phyloP scores from a whole-genome alignment of 2,888 invertebrate genomes.

The Zele albiditarsus region DNA sequence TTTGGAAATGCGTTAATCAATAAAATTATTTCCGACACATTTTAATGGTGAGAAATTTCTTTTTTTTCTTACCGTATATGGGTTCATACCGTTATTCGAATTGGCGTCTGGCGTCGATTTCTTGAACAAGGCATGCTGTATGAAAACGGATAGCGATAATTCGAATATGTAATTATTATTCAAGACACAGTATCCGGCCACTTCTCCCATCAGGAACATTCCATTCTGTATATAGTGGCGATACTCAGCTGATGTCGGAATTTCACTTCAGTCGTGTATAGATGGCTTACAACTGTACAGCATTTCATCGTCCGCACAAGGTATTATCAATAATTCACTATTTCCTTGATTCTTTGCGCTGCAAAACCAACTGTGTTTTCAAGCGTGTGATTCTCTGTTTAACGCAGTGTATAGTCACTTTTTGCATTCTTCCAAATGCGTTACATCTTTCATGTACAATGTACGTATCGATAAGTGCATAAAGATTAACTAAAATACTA shows the following conservation, averaged over 20 bases:
- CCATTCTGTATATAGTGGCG: slow-evolving; percentile 61
- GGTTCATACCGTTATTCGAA: slow-evolving; percentile 13
- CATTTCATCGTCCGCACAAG: background rate
- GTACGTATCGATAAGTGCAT: too few relatives aligned
- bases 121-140: background rate
- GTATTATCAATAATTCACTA: background rate
- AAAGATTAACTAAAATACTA: too few relatives aligned
- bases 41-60: too few relatives aligned
- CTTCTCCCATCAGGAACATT: slow-evolving; percentile 70
- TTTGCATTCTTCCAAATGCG: too few relatives aligned
- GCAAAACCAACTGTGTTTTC: too few relatives aligned
- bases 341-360: background rate
- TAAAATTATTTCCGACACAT: too few relatives aligned
- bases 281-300: slow-evolving; percentile 28
- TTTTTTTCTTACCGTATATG: background rate
- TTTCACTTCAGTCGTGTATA: slow-evolving; percentile 63
- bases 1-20: too few relatives aligned
- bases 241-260: slow-evolving; percentile 63
- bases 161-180: slow-evolving; percentile 54
- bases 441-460: too few relatives aligned
- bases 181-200: slow-evolving; percentile 68
- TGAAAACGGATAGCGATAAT: background rate
- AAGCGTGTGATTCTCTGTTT: too few relatives aligned
- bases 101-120: background rate
- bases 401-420: too few relatives aligned